Percentiles rank a stretch among this genome's conserved stretches.
Evolutionary conservation across 2,113 vertebrate species (phyloP).

Genomic region (Grantiella picta): DNA sequence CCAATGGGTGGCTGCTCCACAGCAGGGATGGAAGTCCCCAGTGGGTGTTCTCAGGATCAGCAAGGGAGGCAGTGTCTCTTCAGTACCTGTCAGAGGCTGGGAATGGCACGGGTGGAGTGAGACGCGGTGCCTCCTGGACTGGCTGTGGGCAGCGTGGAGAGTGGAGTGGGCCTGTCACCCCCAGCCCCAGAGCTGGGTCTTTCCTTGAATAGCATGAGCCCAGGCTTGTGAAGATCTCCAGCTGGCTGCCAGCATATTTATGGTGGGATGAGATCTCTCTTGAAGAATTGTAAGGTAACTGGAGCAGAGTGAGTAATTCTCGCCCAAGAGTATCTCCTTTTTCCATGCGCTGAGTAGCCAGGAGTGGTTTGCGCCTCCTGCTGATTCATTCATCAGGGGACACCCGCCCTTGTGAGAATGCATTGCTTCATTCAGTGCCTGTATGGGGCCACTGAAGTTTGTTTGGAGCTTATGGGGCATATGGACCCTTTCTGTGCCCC

Average conservation of each 20-base stretch:
- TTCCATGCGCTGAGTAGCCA: not conserved
- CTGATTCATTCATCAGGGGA: not conserved
- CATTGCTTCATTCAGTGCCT: not conserved
- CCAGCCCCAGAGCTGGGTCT: not conserved
- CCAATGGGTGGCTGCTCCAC: not conserved
- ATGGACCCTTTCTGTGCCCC: not conserved
- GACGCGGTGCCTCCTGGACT: not conserved
- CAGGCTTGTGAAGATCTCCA: constrained; percentile 22
- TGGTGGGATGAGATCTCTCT: constrained; percentile 30
- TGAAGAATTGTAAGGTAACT: constrained; percentile 44
- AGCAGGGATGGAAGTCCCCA: not conserved
- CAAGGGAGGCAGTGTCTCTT: not conserved
- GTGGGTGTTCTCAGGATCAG: not conserved
- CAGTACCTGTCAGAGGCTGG: not conserved
- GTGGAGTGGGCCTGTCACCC: not conserved
- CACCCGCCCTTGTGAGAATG: not conserved
- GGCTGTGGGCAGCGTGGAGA: fast-evolving
- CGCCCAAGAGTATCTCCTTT: not conserved
- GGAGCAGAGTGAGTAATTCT: constrained; percentile 55
- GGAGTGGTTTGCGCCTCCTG: not conserved
- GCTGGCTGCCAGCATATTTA: constrained; percentile 45
- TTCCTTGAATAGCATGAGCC: not conserved
- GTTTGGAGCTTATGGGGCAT: not conserved
- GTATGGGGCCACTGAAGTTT: not conserved
- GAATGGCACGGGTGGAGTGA: fast-evolving